phyloP scores from a whole-genome alignment of 2,888 invertebrate species.

The Gymnocheta viridis region DNA sequence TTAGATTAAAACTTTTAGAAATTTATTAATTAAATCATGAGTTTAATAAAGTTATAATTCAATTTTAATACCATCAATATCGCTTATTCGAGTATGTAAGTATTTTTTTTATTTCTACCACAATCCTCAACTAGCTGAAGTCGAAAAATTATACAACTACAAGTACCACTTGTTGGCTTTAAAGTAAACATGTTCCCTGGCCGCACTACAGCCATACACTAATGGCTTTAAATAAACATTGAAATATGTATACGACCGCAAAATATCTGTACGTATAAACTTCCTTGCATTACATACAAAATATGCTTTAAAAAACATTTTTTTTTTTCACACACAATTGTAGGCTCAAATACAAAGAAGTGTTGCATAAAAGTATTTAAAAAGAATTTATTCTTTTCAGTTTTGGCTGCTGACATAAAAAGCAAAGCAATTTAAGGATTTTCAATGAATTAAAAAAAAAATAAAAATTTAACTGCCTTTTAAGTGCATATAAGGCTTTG shows the following conservation, averaged over 20 bases:
- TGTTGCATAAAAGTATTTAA: slow-evolving; percentile 21
- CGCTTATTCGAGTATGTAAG: no score
- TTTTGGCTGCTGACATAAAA: not conserved
- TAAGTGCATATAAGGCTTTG: slow-evolving; percentile 47
- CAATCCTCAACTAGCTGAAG: not conserved
- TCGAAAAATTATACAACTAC: not conserved
- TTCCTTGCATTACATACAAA: slow-evolving; percentile 26
- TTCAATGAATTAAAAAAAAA: not conserved
- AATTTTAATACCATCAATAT: no score
- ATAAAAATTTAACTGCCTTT: not conserved
- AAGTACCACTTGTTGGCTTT: slow-evolving; percentile 43
- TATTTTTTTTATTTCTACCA: not conserved
- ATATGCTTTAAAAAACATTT: slow-evolving; percentile 18
- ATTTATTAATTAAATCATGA: no score
- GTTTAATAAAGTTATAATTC: no score
- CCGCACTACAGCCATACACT: slow-evolving; percentile 33
- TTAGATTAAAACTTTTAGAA: no score
- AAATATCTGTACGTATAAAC: slow-evolving; percentile 16
- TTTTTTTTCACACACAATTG: not conserved
- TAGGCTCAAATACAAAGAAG: not conserved
- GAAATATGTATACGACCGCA: slow-evolving; percentile 62
- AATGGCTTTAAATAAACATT: slow-evolving; percentile 60
- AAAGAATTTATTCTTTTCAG: not conserved
- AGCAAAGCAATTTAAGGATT: slow-evolving; percentile 13
- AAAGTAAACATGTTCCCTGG: slow-evolving; percentile 10